Evolutionary conservation across 2,888 invertebrate genomes (phyloP), one percentile per base, ranked within the genome.

Genomic region (Pandemis cinnamomeana): DNA sequence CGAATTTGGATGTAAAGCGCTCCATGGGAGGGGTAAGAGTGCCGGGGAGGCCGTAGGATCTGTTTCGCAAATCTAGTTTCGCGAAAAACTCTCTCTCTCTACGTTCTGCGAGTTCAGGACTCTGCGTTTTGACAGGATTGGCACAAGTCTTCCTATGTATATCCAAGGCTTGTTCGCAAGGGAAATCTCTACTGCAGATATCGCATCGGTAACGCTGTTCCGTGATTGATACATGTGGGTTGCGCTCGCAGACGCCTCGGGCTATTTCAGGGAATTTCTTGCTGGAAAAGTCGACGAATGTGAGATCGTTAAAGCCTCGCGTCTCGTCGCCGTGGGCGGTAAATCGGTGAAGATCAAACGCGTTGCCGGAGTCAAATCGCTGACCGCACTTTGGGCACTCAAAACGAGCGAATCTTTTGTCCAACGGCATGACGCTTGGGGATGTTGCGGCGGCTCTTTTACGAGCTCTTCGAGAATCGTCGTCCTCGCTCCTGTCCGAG

Each of bases 251-350:
- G 77, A 96, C 95, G 36, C 96, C 95, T 77, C 96, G 95, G 0
- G 97, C 96, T 78, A 98, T 97, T 71, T 97, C 95, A 0, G 97
- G 96, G 84, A 97, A 97, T 85, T 98, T 98, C 79, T 96, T 95
- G 75, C 95, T 96, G 0, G 97, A 96, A 84, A 97, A 98, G 84
- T 97, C 97, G n/a, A 97, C 95, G 84, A 96, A 97, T 2, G 96
- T 96, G 71, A 96, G 90, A 86, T 97, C 97, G 79, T 96, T 95
- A 86, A 96, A 97, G 15, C 96, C 96, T 62, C 96, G 95, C 0
- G 95, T 91, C 76, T 95, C 95, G 78, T 93, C 93, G 8, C 91
- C 89, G 80, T 97, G 97, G 0, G 93, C 95, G 79, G 95, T 95
- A 82, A 95, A 95, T 61, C 95, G 95, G 87, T 98, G 98, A 53